Conservation (phyloP, 2,113 vertebrate genomes). For the Micronycteris hirsuta region DNA sequence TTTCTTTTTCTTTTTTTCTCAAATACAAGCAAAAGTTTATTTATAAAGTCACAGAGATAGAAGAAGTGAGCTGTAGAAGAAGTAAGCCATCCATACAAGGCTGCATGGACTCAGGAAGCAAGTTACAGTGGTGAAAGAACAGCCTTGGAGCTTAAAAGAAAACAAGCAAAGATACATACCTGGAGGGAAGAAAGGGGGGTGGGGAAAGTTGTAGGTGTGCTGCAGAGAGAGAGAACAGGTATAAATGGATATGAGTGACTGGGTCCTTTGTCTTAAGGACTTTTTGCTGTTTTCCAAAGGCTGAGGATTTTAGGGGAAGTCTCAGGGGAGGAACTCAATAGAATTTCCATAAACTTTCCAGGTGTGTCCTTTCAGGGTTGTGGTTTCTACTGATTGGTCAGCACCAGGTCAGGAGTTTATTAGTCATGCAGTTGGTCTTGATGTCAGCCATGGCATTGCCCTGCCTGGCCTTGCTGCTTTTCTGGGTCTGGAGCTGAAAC, state of each 20-base stretch:
- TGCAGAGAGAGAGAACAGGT: not conserved
- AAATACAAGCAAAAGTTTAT: not conserved
- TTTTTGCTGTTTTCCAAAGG: not conserved
- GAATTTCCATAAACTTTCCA: not conserved
- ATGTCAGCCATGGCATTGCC: not conserved
- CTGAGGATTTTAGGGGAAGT: not conserved
- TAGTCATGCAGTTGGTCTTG: not conserved
- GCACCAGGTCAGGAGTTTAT: not conserved
- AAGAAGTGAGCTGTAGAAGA: not conserved
- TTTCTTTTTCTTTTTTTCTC: not conserved
- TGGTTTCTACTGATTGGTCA: not conserved
- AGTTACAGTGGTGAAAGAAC: not conserved
- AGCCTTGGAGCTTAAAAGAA: not conserved
- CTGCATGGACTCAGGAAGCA: not conserved
- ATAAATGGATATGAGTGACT: too few species aligned
- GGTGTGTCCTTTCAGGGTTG: not conserved
- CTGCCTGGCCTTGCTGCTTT: not conserved
- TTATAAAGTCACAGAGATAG: not conserved
- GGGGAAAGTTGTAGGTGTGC: not conserved
- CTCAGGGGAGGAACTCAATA: not conserved
- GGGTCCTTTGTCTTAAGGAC: not conserved
- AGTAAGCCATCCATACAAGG: not conserved
- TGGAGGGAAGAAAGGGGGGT: not conserved
- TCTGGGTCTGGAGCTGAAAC: not conserved
- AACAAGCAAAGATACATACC: not conserved